A percentile compares a stretch with the other conserved stretches of the same genome.
Evolutionary conservation across 2,797 vertebrate species (phyloP).

Genomic region (Galaxias olidus): DNA sequence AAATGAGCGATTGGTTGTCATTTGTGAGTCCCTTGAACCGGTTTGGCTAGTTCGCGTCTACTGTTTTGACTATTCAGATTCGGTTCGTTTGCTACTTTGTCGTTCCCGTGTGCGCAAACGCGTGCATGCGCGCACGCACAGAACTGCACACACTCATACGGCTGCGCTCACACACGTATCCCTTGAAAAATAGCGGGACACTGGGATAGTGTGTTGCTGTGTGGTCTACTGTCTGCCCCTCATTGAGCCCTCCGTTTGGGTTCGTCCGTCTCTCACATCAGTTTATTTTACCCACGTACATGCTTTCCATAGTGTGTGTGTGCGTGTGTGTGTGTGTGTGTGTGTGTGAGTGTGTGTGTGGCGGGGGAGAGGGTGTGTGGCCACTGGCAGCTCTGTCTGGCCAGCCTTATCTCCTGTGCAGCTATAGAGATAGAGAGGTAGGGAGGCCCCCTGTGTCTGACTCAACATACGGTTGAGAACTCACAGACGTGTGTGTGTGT

Average conservation of each 20-base stretch:
- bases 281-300: constrained; percentile 21
- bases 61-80: no score
- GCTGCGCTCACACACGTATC: no score
- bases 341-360: constrained; percentile 8
- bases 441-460: constrained; percentile 52
- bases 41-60: no score
- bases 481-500: constrained; percentile 32
- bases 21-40: no score
- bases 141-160: no score
- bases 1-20: no score
- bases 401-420: constrained; percentile 60
- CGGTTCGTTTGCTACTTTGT: no score
- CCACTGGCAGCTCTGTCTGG: constrained; percentile 57
- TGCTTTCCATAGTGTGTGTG: constrained; percentile 31
- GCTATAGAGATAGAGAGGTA: constrained; percentile 55
- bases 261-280: constrained; percentile 31
- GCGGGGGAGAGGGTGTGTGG: constrained; percentile 49
- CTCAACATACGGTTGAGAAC: constrained; percentile 52
- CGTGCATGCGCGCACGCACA: no score
- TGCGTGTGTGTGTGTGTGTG: constrained; percentile 1
- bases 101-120: no score
- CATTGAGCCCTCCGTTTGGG: not conserved
- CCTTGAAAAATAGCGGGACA: no score
- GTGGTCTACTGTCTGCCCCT: no score
- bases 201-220: no score